phyloP scores from a whole-genome alignment of 2,113 vertebrate species.

The Chrysochloris asiatica region DNA sequence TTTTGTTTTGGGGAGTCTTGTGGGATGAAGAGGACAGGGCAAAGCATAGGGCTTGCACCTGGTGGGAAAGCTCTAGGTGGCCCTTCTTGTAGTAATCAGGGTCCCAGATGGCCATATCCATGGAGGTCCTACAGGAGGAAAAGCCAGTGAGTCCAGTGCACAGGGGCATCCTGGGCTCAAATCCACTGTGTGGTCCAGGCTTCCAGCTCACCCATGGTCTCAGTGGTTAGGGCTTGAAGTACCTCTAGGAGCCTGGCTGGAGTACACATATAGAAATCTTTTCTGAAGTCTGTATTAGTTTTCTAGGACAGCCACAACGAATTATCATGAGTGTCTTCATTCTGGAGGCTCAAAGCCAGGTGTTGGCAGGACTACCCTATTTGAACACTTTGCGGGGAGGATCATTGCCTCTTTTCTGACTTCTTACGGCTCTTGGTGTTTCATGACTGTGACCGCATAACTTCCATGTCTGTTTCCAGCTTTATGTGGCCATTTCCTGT shows the following conservation, averaged over 20 bases:
- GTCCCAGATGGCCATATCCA: neutral
- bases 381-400: neutral
- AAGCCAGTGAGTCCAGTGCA: no score
- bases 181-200: no score
- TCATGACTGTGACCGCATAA: neutral
- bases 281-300: neutral
- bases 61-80: neutral
- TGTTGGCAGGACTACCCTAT: neutral
- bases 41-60: neutral
- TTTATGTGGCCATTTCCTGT: fast-evolving
- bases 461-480: fast-evolving
- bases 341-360: neutral
- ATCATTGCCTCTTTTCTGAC: neutral
- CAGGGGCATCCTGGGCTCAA: neutral
- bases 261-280: neutral
- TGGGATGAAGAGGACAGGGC: neutral
- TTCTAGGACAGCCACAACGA: neutral
- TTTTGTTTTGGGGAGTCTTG: neutral
- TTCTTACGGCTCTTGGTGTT: neutral
- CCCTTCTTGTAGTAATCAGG: no score
- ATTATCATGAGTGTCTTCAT: neutral
- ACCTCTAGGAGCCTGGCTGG: neutral
- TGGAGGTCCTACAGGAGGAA: neutral
- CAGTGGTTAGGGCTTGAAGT: neutral
- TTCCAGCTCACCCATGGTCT: neutral